Percentiles rank a stretch among this genome's conserved stretches.
phyloP scores from a whole-genome alignment of 2,888 invertebrate species.

The Arctia plantaginis region DNA sequence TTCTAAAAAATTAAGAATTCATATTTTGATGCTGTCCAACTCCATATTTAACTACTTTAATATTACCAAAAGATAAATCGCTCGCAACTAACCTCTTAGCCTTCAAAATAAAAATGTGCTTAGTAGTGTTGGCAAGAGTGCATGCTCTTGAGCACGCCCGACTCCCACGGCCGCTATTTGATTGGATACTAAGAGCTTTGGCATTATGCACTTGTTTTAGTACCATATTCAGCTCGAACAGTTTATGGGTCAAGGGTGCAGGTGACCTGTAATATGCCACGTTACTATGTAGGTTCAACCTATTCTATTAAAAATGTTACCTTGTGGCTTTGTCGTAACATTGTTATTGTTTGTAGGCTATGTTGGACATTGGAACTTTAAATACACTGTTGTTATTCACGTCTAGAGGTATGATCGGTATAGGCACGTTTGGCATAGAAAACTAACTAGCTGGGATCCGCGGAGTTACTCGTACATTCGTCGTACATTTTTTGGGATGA shows the following conservation, averaged over 20 bases:
- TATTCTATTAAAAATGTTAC: constrained; percentile 4
- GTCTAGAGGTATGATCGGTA: not conserved
- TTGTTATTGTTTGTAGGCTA: not conserved
- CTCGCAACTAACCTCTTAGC: constrained; percentile 24
- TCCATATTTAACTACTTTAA: not conserved
- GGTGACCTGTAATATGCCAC: constrained; percentile 19
- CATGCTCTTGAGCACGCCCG: constrained; percentile 66
- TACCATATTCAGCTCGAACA: constrained; percentile 16
- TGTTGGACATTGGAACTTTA: not conserved
- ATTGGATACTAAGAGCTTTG: constrained; percentile 35
- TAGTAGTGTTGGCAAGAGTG: constrained; percentile 55
- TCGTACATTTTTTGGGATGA: no score
- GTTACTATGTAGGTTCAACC: not conserved
- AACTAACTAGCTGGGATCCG: not conserved
- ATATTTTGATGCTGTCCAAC: not conserved
- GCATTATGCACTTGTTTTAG: constrained; percentile 25
- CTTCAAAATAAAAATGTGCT: constrained; percentile 35
- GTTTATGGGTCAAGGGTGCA: constrained; percentile 25
- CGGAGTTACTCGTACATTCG: not conserved
- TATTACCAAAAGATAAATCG: constrained; percentile 22
- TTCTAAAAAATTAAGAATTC: not conserved
- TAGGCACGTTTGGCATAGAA: not conserved
- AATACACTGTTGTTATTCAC: not conserved
- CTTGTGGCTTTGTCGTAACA: not conserved
- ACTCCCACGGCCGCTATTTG: constrained; percentile 40